Conservation (phyloP, 1,140 invertebrate species). For the Sarcophaga peregrina region DNA sequence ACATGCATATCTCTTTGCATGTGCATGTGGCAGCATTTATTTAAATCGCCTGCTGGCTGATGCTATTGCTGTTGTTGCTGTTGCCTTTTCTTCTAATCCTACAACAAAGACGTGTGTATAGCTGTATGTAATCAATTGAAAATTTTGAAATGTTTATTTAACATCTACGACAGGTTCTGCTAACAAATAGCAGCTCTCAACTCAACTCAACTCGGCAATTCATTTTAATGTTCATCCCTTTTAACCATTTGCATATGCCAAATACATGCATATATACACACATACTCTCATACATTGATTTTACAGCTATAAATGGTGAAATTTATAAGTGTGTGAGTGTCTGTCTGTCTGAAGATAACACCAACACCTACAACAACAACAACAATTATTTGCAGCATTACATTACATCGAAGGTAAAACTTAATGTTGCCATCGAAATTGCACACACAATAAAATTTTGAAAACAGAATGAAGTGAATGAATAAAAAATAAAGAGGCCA, state of each 20-base stretch:
- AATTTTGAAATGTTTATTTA: slow-evolving; percentile 17
- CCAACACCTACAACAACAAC: no score
- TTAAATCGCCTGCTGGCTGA: no score
- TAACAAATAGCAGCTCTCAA: background rate
- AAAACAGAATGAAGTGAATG: background rate
- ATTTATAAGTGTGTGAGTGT: background rate
- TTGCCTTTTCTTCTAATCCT: no score
- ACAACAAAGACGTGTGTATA: background rate
- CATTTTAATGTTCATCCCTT: background rate
- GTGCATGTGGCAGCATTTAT: background rate
- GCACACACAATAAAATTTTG: background rate
- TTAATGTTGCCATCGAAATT: background rate
- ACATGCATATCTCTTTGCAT: background rate
- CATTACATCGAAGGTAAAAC: background rate
- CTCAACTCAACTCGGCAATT: background rate
- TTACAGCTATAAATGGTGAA: background rate
- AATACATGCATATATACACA: background rate
- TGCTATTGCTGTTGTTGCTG: no score
- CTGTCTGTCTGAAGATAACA: background rate
- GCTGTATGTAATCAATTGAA: slow-evolving; percentile 17
- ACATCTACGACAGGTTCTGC: background rate
- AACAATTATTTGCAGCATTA: background rate
- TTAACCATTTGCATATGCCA: background rate
- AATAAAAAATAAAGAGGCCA: background rate
- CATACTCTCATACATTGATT: background rate